These are phyloP conservation scores for Erythrocebus patas DNA, from an alignment of 2,113 vertebrate genomes.

Conservation along the genomic window DNA sequence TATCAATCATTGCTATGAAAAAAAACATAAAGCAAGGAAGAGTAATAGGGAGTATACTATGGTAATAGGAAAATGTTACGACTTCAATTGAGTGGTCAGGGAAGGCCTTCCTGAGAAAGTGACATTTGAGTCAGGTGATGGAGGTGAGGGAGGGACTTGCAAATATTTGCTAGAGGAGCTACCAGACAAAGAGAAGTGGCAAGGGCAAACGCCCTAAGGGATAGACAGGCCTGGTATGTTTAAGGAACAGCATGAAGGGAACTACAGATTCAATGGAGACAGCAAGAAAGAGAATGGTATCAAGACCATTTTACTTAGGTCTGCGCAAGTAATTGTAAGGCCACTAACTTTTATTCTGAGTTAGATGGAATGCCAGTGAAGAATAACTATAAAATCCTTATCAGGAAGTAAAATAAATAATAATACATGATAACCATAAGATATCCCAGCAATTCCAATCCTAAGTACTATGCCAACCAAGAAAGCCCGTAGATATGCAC, in stretches of 20 bases:
- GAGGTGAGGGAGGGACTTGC: not conserved
- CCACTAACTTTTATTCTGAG: constrained; percentile 10
- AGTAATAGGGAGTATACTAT: not conserved
- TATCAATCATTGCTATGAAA: not conserved
- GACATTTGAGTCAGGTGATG: not conserved
- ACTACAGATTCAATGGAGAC: not conserved
- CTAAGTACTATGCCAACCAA: not conserved
- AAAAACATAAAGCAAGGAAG: not conserved
- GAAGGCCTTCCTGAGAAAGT: not conserved
- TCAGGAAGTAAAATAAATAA: not conserved
- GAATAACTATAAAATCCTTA: not conserved
- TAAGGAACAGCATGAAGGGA: not conserved
- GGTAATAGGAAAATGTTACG: not conserved
- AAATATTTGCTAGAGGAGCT: not conserved
- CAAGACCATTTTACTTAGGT: not conserved
- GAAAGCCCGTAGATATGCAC: not conserved
- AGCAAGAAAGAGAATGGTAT: not conserved
- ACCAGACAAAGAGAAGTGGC: not conserved
- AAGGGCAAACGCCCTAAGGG: not conserved
- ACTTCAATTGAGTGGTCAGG: not conserved
- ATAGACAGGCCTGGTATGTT: not conserved
- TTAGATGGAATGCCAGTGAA: not conserved
- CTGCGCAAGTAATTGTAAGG: not conserved
- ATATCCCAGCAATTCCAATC: not conserved
- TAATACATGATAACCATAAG: not conserved